Base-by-base conservation (phyloP, 2,797 vertebrate genomes). In the Phataginus tricuspis region DNA sequence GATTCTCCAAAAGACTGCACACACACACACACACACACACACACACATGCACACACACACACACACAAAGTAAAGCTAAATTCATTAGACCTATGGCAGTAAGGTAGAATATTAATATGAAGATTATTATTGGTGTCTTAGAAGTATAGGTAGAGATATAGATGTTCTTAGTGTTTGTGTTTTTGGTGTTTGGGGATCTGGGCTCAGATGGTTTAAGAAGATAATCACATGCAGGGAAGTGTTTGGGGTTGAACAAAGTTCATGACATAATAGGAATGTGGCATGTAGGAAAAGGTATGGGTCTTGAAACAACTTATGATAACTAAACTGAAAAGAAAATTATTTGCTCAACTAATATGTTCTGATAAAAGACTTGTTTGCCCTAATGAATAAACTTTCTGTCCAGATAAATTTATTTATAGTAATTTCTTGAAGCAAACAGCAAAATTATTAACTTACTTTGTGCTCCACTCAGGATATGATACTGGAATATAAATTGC, bases 341-440 rank as follows among this genome's bases (percentile, higher is more conserved):
- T 77, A 4, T 85, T 89, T 95, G 23, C n/a, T 15, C 7, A 72
- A 85, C 80, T 77, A 89, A 82, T 2, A 78, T 53, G 34, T 72
- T 6, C 3, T 89, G 51, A 61, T 86, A 45, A 72, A 86, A 87
- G 29, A 63, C 1, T 23, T 92, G 51, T 96, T 92, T 96, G 13
- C 37, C 23, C 49, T 63, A 27, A 59, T 69, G 51, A 72, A 51
- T 79, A 69, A 86, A 68, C n/a, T 66, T 18, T 55, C 39, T 93
- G 55, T 88, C 25, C 34, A 96, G 45, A 91, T 86, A 84, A 61
- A 92, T 64, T 19, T 80, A 57, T 89, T 93, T 82, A 71, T 9
- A 82, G 55, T 53, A 72, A 82, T 93, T 93, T 85, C 3, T 37
- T 51, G 19, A 61, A 79, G n/a, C 55, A 91, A 96, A 93, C 34